Base-by-base conservation (phyloP, 2,797 vertebrate species). In the Pogonophryne albipinna region DNA sequence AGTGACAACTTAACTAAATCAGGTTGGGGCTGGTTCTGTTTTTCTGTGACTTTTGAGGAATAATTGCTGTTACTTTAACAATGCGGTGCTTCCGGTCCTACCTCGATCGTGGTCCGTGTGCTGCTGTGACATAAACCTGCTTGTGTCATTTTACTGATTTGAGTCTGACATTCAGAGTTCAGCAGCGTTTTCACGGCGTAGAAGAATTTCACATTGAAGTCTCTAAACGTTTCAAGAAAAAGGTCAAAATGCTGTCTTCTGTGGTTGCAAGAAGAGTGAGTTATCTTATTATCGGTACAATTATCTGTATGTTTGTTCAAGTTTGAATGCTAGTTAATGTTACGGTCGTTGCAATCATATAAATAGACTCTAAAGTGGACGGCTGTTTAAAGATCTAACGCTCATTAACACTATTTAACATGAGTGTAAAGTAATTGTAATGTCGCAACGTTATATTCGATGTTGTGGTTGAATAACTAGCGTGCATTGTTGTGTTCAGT, bases 261-360 rank as follows among this genome's bases (percentile, higher is more conserved):
- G 0, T 82, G 14, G 11, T 82, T 44, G 76, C 80, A 2, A 93
- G 74, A 74, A 89, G 77, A 74, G 94, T 95, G 66, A 94, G 94
- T 92, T 44, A 20, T 41, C 2, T 14, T 4, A 1, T 15, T 38
- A 11, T 38, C 8, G 1, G 31, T 27, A 1, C 1, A 42, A 47
- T 14, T 59, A 9, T 50, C 44, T 52, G 1, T 42, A 11, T 10
- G 15, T 64, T 10, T 66, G 4, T 51, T 47, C 1, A 56, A 59
- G 59, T 76, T n/a, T 15, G 0, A 31, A 19, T 15, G 44, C 12
- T 45, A 4, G 0, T 6, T 1, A 38, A 38, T 9, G 8, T 38
- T 6, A 7, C 34, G 34, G 34, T 38, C 34, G 34, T 9, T 38
- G 34, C 6, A 38, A 38, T 9, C 34, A 38, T 38, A 38, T 38